phyloP scores from a whole-genome alignment of 1,140 invertebrate species.

The Musca vetustissima region DNA sequence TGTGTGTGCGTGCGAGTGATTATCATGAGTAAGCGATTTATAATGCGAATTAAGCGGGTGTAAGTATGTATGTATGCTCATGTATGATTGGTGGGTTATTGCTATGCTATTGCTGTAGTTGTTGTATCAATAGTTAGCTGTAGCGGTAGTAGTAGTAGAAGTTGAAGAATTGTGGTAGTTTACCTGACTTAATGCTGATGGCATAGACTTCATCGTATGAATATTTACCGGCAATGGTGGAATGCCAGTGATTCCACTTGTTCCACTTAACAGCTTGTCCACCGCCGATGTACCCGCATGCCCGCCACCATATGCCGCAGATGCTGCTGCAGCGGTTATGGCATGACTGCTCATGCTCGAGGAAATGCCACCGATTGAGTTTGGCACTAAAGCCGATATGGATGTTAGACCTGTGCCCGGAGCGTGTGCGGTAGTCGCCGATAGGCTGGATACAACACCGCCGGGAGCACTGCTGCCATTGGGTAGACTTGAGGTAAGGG shows the following conservation, averaged over 20 bases:
- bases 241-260: constrained; percentile 54
- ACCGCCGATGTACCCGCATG: constrained; percentile 40
- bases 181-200: constrained; percentile 56
- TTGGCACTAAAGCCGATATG: constrained; percentile 53
- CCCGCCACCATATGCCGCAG: background rate
- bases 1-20: too few species aligned
- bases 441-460: constrained; percentile 44
- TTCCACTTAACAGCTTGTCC: constrained; percentile 52
- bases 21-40: too few species aligned
- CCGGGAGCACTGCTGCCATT: constrained; percentile 33
- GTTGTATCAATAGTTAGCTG: too few species aligned
- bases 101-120: background rate
- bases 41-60: background rate
- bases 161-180: constrained; percentile 36
- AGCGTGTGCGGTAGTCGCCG: constrained; percentile 31
- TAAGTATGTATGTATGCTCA: too few species aligned
- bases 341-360: constrained; percentile 53
- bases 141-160: background rate
- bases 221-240: constrained; percentile 56
- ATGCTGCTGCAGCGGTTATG: constrained; percentile 38
- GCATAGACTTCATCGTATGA: constrained; percentile 56
- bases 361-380: constrained; percentile 53
- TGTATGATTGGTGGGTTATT: background rate
- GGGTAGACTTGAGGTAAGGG: constrained; percentile 42
- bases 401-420: constrained; percentile 40